Percentiles rank a stretch among this genome's conserved stretches.
Conservation (phyloP, 2,888 invertebrate genomes). For the Trissolcus brochymenae region DNA sequence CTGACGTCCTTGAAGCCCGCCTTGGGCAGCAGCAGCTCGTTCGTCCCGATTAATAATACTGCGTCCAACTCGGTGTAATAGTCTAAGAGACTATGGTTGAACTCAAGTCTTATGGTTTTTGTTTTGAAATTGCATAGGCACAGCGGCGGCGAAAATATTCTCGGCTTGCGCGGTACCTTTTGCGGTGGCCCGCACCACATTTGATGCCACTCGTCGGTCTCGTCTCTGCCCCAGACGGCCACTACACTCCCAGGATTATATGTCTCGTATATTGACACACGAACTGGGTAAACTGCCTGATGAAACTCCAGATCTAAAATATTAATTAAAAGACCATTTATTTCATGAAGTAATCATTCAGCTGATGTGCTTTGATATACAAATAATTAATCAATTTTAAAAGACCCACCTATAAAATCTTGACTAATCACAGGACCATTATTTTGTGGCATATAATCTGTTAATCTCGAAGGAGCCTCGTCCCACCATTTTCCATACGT, state of each 20-base stretch:
- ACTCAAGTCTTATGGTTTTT: conserved; percentile 86
- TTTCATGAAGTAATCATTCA: too few species aligned
- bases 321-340: background rate
- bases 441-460: conserved; percentile 86
- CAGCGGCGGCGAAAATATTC: conserved; percentile 85
- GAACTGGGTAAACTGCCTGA: conserved; percentile 82
- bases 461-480: conserved; percentile 83
- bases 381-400: too few species aligned
- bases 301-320: conserved; percentile 82
- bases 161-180: conserved; percentile 79
- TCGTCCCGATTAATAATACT: conserved; percentile 85
- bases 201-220: conserved; percentile 81
- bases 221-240: conserved; percentile 84
- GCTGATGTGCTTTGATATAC: too few species aligned
- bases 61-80: conserved; percentile 95
- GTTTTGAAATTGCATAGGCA: conserved; percentile 71
- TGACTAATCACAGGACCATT: conserved; percentile 82
- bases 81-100: conserved; percentile 87
- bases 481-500: conserved; percentile 93
- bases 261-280: conserved; percentile 88
- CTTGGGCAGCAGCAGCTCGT: conserved; percentile 73
- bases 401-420: conserved; percentile 85
- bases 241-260: conserved; percentile 91
- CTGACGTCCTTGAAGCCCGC: conserved; percentile 64
- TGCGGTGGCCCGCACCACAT: conserved; percentile 87